These are phyloP conservation scores for Oreochromis spilurus DNA, from an alignment of 2,113 vertebrate species.

Conservation along the genomic window DNA sequence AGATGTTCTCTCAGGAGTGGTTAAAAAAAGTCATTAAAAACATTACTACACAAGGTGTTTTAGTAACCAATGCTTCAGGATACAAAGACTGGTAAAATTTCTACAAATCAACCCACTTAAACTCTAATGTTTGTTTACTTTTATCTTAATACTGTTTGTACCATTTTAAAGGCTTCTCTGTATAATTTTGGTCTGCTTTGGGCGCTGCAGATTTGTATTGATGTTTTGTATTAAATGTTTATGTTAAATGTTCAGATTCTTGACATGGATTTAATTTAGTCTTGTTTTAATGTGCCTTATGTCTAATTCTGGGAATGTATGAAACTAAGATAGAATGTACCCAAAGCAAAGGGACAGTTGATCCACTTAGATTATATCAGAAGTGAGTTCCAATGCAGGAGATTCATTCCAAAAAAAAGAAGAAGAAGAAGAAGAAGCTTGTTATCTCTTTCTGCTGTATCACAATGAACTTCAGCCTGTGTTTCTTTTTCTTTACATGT, in stretches of 20 bases:
- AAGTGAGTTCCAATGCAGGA: neutral
- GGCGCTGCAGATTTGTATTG: neutral
- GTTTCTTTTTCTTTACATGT: neutral
- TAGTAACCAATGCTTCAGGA: neutral
- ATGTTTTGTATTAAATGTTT: neutral
- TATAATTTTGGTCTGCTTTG: neutral
- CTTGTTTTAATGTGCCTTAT: neutral
- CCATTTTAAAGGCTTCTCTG: neutral
- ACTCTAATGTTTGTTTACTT: neutral
- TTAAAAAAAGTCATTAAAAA: neutral
- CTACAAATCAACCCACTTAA: neutral
- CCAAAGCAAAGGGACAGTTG: neutral
- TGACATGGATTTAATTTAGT: conserved; percentile 11
- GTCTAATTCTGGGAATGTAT: neutral
- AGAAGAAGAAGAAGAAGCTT: neutral
- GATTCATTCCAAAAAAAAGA: conserved; percentile 1
- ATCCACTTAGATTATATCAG: neutral
- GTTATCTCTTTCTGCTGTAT: conserved; percentile 2
- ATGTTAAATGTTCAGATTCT: neutral
- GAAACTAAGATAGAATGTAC: neutral
- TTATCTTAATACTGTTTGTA: neutral
- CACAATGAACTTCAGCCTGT: neutral
- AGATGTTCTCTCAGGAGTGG: conserved; percentile 1
- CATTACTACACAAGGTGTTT: neutral
- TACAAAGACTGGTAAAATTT: neutral